Conservation (phyloP, 2,888 invertebrate genomes). For the Cremastobaeus sp. region DNA sequence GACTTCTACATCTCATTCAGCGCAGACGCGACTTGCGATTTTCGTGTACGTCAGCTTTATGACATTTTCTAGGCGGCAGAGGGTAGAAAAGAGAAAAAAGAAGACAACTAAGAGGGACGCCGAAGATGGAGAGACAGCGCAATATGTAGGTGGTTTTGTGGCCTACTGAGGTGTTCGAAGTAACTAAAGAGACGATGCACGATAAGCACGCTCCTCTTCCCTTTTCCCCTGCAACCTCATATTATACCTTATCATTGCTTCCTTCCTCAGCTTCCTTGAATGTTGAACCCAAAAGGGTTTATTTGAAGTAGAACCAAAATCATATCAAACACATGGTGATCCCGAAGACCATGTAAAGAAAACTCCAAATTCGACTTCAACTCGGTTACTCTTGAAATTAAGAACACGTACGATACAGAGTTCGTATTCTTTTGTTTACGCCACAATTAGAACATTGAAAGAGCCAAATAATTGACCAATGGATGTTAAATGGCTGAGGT, state of each 20-base stretch:
- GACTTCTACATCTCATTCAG: constrained; percentile 53
- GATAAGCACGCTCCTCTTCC: constrained; percentile 76
- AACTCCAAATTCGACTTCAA: too few species aligned
- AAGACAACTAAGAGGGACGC: constrained; percentile 45
- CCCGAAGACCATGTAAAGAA: too few species aligned
- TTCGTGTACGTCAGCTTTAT: constrained; percentile 75
- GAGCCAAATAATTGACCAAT: constrained; percentile 20
- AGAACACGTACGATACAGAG: too few species aligned
- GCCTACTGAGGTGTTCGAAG: constrained; percentile 66
- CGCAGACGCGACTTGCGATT: constrained; percentile 63
- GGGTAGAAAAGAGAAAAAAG: constrained; percentile 44
- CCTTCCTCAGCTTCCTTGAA: constrained; percentile 36
- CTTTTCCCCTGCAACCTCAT: constrained; percentile 69
- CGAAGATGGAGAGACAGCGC: constrained; percentile 48
- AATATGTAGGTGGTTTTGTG: constrained; percentile 56
- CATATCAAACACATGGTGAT: too few species aligned
- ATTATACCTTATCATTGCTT: constrained; percentile 62
- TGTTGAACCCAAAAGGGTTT: neutral
- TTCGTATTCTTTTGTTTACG: too few species aligned
- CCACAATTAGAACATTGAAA: constrained; percentile 31
- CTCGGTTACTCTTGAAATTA: too few species aligned
- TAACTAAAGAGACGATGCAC: constrained; percentile 76
- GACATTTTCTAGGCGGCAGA: constrained; percentile 59
- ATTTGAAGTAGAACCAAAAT: too few species aligned
- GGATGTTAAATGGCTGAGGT: constrained; percentile 31